These are phyloP conservation scores for Polyploca ridens DNA, from an alignment of 2,888 invertebrate genomes.

Conservation along the genomic window DNA sequence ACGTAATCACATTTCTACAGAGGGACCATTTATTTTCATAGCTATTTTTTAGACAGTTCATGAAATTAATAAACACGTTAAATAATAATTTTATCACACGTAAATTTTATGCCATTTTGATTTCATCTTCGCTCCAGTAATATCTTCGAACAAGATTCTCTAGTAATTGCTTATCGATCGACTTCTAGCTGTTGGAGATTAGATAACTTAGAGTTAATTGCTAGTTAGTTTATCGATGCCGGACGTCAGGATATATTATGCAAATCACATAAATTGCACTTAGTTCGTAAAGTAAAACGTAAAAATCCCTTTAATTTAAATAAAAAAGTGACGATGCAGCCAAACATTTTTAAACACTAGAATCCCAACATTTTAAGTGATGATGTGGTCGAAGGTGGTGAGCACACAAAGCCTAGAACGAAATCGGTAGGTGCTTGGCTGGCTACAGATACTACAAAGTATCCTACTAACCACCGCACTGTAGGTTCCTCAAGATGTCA, in stretches of 20 bases:
- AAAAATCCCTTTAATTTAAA: neutral
- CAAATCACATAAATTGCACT: neutral
- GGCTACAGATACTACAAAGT: no score
- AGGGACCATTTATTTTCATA: neutral
- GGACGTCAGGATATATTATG: neutral
- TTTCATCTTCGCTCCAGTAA: neutral
- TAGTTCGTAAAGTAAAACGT: neutral
- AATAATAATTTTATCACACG: neutral
- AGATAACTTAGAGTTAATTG: neutral
- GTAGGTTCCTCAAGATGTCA: no score
- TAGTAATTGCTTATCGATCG: constrained; percentile 2
- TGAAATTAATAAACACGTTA: no score
- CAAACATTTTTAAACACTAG: no score
- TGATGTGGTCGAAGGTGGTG: no score
- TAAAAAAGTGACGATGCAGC: no score
- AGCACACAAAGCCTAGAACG: no score
- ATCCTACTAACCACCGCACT: no score
- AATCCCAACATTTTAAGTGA: no score
- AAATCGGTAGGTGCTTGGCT: no score
- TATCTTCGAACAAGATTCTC: neutral
- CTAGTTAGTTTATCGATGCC: neutral
- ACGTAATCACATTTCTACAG: constrained; percentile 2
- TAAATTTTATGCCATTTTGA: neutral
- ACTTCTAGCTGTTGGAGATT: neutral
- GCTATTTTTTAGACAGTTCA: neutral